Percentiles rank a stretch among this genome's conserved stretches.
These are phyloP conservation scores for Caerostris darwini DNA, from an alignment of 1,140 invertebrate genomes.

Conservation along the genomic window DNA sequence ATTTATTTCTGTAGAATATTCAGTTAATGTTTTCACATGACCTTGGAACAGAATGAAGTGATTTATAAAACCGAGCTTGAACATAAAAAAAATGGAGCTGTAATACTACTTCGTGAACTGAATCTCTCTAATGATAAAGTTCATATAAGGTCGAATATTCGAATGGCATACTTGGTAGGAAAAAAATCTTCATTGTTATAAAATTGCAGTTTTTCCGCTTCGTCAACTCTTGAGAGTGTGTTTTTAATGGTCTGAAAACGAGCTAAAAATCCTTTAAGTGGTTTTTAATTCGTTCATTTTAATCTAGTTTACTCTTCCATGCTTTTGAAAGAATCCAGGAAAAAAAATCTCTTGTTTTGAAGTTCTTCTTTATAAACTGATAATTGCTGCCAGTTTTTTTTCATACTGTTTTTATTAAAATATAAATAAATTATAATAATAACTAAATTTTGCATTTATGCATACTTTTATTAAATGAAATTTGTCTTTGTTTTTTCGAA, in stretches of 20 bases:
- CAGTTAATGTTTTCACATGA: neutral
- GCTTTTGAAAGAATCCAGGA: neutral
- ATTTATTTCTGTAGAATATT: neutral
- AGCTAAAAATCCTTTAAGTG: constrained; percentile 4
- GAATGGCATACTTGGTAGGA: neutral
- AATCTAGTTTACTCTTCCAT: neutral
- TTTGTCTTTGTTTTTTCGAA: too few species aligned
- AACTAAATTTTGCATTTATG: too few species aligned
- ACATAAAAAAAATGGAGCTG: neutral
- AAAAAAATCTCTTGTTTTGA: too few species aligned
- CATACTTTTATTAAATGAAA: too few species aligned
- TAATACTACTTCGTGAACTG: neutral
- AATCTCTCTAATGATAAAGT: neutral
- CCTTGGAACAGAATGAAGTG: neutral
- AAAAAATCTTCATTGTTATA: neutral
- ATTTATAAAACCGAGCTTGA: neutral
- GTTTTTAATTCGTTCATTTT: neutral
- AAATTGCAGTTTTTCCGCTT: neutral
- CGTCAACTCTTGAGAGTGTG: neutral
- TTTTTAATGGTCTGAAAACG: neutral
- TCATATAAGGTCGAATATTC: neutral
- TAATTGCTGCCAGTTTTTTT: too few species aligned
- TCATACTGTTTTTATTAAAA: too few species aligned
- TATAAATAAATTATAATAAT: too few species aligned
- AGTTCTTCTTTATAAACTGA: too few species aligned